These are phyloP conservation scores for Parnassius smintheus DNA, from an alignment of 2,888 invertebrate genomes.

Conservation along the genomic window DNA sequence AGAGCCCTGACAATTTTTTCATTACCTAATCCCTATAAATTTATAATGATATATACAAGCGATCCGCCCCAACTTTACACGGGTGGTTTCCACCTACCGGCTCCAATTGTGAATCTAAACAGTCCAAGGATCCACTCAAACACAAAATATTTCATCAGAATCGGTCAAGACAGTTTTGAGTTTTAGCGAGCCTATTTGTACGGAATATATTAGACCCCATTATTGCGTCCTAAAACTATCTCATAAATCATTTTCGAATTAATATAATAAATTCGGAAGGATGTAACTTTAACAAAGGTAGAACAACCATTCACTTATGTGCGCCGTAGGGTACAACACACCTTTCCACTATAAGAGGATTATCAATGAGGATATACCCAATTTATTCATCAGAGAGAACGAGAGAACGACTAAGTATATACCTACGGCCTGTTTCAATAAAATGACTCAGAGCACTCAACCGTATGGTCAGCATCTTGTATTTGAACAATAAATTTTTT, in stretches of 20 bases:
- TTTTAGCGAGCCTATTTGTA: too few species aligned
- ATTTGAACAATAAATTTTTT: constrained; percentile 5
- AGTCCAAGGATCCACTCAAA: too few species aligned
- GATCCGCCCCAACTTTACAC: too few species aligned
- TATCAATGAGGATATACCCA: constrained; percentile 28
- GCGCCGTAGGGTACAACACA: constrained; percentile 12
- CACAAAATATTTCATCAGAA: too few species aligned
- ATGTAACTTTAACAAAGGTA: constrained; percentile 15
- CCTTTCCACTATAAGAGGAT: constrained; percentile 18
- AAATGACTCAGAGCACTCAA: constrained; percentile 24
- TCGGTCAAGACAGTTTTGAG: background rate
- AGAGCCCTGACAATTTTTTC: too few species aligned
- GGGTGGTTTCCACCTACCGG: too few species aligned
- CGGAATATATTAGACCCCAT: too few species aligned
- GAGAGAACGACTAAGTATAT: background rate
- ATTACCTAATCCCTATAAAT: too few species aligned
- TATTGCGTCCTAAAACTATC: too few species aligned
- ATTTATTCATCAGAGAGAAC: constrained; percentile 28
- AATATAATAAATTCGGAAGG: background rate
- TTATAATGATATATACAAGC: too few species aligned
- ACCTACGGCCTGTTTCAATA: constrained; percentile 21
- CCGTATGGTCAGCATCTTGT: constrained; percentile 9
- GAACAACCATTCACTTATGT: constrained; percentile 19
- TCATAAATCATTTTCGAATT: too few species aligned
- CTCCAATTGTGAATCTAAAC: too few species aligned